A percentile compares a stretch with the other conserved stretches of the same genome.
phyloP scores from a whole-genome alignment of 2,113 vertebrate genomes.

The human (Homo sapiens) region DNA sequence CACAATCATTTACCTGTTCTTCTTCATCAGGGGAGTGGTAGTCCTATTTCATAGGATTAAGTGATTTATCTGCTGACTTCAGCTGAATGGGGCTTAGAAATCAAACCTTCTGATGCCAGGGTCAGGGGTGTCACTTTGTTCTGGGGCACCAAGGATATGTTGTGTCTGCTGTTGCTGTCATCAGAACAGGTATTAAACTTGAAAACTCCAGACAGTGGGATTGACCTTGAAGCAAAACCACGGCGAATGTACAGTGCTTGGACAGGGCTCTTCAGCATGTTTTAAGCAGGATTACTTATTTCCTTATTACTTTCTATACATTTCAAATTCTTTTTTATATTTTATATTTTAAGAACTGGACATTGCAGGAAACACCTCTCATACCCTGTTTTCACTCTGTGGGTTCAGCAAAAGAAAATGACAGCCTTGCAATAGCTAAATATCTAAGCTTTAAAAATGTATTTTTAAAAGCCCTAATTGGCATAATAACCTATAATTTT shows the following conservation, averaged over 20 bases:
- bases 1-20: neutral
- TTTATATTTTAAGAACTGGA: conserved; percentile 1
- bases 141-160: neutral
- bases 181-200: neutral
- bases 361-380: conserved; percentile 29
- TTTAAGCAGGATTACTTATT: conserved; percentile 13
- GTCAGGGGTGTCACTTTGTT: neutral
- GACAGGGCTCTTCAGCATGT: neutral
- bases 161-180: neutral
- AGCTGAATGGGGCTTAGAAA: neutral
- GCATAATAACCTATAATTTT: conserved; percentile 73
- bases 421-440: conserved; percentile 50
- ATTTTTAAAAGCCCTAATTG: conserved; percentile 68
- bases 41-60: neutral
- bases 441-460: conserved; percentile 68
- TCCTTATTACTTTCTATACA: neutral
- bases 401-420: conserved; percentile 55
- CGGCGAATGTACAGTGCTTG: neutral
- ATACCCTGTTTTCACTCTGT: conserved; percentile 53
- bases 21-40: neutral
- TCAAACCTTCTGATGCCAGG: neutral
- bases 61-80: neutral
- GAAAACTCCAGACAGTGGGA: neutral
- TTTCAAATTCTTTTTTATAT: neutral
- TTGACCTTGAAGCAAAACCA: neutral